phyloP scores from a whole-genome alignment of 2,113 vertebrate species.

The Calcarius ornatus region DNA sequence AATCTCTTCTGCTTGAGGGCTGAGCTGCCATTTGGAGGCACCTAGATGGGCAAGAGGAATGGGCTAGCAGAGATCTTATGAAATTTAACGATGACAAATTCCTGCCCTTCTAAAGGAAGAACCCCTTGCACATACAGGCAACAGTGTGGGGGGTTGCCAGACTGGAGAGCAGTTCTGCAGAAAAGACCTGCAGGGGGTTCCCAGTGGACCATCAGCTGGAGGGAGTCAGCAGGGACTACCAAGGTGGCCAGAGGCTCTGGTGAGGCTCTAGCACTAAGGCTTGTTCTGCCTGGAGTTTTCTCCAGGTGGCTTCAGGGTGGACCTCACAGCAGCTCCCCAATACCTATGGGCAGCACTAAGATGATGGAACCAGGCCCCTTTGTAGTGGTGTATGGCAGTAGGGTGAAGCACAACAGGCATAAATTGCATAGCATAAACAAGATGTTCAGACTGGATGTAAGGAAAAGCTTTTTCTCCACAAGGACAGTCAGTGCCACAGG shows the following conservation, averaged over 20 bases:
- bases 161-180: neutral
- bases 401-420: neutral
- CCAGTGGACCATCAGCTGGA: neutral
- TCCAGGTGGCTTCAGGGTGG: fast-evolving
- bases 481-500: neutral
- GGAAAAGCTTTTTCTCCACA: neutral
- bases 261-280: neutral
- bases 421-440: neutral
- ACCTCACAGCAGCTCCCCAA: neutral
- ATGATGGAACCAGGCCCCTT: neutral
- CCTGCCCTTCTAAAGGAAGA: neutral
- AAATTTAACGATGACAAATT: neutral
- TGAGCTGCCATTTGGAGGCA: neutral
- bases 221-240: neutral
- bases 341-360: neutral
- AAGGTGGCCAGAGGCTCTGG: too few species aligned
- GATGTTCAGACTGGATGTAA: neutral
- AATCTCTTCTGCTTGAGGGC: neutral
- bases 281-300: neutral
- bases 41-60: neutral
- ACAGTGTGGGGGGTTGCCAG: too few species aligned
- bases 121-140: fast-evolving
- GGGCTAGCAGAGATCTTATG: neutral
- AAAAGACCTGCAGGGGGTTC: neutral
- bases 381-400: neutral